phyloP scores from a whole-genome alignment of 2,113 vertebrate species.

The Catharus fuscescens region DNA sequence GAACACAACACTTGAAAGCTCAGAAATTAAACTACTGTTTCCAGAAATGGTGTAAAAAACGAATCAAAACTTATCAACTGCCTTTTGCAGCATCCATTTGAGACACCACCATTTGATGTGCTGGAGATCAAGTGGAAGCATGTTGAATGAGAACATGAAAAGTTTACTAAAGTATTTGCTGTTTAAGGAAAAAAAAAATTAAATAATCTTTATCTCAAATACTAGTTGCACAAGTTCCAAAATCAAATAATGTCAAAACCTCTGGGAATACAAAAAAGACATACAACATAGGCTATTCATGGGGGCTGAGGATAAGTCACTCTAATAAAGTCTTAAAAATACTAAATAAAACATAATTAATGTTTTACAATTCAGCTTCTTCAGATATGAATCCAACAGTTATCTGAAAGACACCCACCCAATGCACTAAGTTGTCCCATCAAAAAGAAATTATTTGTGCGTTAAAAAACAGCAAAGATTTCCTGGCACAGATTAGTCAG shows the following conservation, averaged over 20 bases:
- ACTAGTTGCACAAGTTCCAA: neutral
- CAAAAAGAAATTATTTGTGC: too few relatives aligned
- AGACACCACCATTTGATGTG: neutral
- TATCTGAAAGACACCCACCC: too few relatives aligned
- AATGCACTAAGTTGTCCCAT: too few relatives aligned
- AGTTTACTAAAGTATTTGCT: neutral
- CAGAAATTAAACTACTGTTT: neutral
- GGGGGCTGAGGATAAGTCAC: neutral
- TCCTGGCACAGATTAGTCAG: too few relatives aligned
- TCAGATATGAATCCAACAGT: too few relatives aligned
- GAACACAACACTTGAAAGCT: neutral
- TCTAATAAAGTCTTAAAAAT: neutral
- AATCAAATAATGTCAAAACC: fast-evolving
- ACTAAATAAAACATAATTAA: too few relatives aligned
- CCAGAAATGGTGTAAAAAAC: neutral
- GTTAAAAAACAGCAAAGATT: too few relatives aligned
- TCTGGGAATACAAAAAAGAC: neutral
- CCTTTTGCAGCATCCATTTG: neutral
- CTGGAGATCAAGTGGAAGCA: neutral
- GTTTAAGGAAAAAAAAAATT: neutral
- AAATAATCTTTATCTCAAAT: too few relatives aligned
- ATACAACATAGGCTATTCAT: neutral
- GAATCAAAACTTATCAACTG: neutral
- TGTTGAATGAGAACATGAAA: neutral
- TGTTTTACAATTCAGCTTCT: too few relatives aligned